phyloP scores from a whole-genome alignment of 1,140 invertebrate genomes.

The Pomacea maculata region DNA sequence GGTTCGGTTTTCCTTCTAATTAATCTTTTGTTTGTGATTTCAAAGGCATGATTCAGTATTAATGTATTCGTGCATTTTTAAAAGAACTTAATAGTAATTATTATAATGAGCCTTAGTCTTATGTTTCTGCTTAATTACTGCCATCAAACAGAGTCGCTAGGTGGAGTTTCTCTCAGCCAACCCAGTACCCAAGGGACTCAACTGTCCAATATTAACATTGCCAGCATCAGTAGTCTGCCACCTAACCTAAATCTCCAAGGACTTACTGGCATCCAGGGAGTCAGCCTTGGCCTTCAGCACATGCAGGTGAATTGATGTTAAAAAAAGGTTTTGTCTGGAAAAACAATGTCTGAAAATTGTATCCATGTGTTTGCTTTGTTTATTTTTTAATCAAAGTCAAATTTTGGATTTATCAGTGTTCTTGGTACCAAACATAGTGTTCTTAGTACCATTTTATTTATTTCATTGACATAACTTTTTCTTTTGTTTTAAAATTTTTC shows the following conservation, averaged over 20 bases:
- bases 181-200: conserved; percentile 9
- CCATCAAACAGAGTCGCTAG: too few species aligned
- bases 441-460: too few species aligned
- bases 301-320: conserved; percentile 68
- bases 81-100: too few species aligned
- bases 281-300: conserved; percentile 73
- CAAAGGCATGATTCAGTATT: too few species aligned
- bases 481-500: too few species aligned
- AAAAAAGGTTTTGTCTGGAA: neutral
- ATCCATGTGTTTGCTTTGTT: neutral
- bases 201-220: conserved; percentile 55
- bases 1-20: too few species aligned
- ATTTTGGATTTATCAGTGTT: neutral
- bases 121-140: too few species aligned
- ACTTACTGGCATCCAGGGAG: conserved; percentile 69
- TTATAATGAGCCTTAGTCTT: too few species aligned
- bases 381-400: neutral
- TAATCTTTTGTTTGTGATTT: too few species aligned
- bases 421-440: neutral
- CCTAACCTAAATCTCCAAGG: conserved; percentile 60
- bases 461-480: too few species aligned
- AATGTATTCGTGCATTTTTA: too few species aligned
- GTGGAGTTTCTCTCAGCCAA: too few species aligned
- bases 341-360: conserved; percentile 71
- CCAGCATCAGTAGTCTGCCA: conserved; percentile 53